These are phyloP conservation scores for Temnothorax unifasciatus DNA, from an alignment of 2,888 invertebrate species.

Conservation along the genomic window DNA sequence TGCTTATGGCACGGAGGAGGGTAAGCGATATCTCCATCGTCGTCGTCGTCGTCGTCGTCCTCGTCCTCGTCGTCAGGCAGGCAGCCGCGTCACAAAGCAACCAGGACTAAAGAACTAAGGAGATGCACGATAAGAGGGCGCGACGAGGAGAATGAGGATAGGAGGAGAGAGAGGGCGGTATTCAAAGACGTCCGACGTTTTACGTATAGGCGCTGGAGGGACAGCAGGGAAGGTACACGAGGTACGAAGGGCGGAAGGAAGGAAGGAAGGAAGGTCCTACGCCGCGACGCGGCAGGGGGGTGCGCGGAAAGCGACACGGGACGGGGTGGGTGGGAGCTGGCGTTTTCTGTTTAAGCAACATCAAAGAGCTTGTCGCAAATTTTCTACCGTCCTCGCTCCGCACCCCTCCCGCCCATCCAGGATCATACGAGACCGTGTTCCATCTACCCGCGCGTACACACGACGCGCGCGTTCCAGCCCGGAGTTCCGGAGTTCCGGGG, in stretches of 20 bases:
- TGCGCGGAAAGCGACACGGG: slow-evolving; percentile 39
- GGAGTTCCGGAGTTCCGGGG: slow-evolving; percentile 58
- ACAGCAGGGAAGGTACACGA: slow-evolving; percentile 57
- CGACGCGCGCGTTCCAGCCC: slow-evolving; percentile 46
- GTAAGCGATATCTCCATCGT: slow-evolving; percentile 69
- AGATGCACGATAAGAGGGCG: slow-evolving; percentile 72
- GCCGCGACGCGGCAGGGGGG: slow-evolving; percentile 61
- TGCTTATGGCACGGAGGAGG: slow-evolving; percentile 68
- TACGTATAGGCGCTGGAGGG: slow-evolving; percentile 62
- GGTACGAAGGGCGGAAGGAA: slow-evolving; percentile 53
- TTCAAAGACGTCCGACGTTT: slow-evolving; percentile 72
- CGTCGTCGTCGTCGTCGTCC: slow-evolving; percentile 48
- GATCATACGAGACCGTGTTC: slow-evolving; percentile 63
- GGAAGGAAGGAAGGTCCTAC: slow-evolving; percentile 65
- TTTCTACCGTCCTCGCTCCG: slow-evolving; percentile 67
- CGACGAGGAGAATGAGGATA: slow-evolving; percentile 49
- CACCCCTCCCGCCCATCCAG: slow-evolving; percentile 24
- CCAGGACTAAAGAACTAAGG: slow-evolving; percentile 71
- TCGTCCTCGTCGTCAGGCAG: slow-evolving; percentile 49
- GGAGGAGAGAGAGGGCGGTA: slow-evolving; percentile 52
- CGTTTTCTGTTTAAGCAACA: slow-evolving; percentile 81
- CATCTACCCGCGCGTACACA: slow-evolving; percentile 51
- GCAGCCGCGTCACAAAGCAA: slow-evolving; percentile 67
- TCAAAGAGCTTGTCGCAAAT: slow-evolving; percentile 80
- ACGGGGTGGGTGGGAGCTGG: slow-evolving; percentile 29